A percentile compares a stretch with the other conserved stretches of the same genome.
phyloP scores from a whole-genome alignment of 2,113 vertebrate species.

The Aphyosemion australe region DNA sequence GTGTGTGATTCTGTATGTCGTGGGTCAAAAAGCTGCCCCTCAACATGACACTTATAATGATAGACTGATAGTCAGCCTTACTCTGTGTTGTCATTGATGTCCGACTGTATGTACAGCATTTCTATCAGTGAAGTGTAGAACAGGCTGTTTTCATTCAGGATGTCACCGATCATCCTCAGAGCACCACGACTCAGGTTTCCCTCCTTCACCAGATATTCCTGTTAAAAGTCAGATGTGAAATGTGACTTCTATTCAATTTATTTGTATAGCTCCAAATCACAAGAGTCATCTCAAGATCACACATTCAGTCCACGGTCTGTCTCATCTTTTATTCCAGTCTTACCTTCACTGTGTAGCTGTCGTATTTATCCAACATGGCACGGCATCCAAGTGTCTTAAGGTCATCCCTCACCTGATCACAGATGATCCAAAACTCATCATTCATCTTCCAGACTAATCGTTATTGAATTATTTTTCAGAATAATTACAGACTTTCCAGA shows the following conservation, averaged over 20 bases:
- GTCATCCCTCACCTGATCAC: conserved; percentile 73
- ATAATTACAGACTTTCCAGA: conserved; percentile 68
- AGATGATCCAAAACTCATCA: background rate
- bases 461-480: too few species aligned
- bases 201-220: conserved; percentile 81
- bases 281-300: background rate
- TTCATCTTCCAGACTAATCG: background rate
- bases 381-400: conserved; percentile 70
- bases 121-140: conserved; percentile 77
- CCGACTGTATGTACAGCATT: conserved; percentile 75
- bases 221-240: background rate
- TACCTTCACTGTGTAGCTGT: conserved; percentile 82
- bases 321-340: background rate
- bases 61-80: conserved; percentile 54
- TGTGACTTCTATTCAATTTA: too few species aligned
- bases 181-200: conserved; percentile 77
- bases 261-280: too few species aligned
- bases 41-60: too few species aligned
- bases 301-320: background rate
- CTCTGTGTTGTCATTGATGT: conserved; percentile 74
- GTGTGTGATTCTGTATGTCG: too few species aligned
- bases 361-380: conserved; percentile 72
- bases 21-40: too few species aligned
- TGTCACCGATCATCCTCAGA: conserved; percentile 80
- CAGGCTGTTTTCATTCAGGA: conserved; percentile 81